Conservation (phyloP, 2,113 vertebrate species). For the Tetraodon nigroviridis region DNA sequence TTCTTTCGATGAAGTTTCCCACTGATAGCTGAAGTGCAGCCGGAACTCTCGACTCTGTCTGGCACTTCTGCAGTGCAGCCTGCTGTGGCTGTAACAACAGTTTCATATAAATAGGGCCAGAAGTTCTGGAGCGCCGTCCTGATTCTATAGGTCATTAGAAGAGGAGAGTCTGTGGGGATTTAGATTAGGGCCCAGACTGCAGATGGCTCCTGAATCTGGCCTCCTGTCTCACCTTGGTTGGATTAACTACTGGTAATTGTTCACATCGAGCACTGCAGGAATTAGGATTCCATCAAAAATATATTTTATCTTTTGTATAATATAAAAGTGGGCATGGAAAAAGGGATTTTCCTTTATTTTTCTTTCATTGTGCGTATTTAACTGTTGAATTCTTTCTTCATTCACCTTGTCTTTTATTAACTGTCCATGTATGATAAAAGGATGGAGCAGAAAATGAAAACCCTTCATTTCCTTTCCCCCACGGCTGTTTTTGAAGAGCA, state of each 20-base stretch:
- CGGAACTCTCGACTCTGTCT: slow-evolving; percentile 27
- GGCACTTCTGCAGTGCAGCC: slow-evolving; percentile 27
- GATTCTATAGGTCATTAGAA: slow-evolving; percentile 29
- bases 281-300: slow-evolving; percentile 41
- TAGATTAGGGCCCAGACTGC: slow-evolving; percentile 52
- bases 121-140: slow-evolving; percentile 22
- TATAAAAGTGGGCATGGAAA: slow-evolving; percentile 43
- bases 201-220: slow-evolving; percentile 51
- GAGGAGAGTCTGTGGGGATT: slow-evolving; percentile 27
- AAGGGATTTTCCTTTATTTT: slow-evolving; percentile 19
- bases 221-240: slow-evolving; percentile 50
- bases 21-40: slow-evolving; percentile 49
- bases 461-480: slow-evolving; percentile 25
- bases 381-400: no score
- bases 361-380: neutral
- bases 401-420: no score
- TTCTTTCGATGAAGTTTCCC: slow-evolving; percentile 33
- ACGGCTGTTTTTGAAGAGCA: slow-evolving; percentile 22
- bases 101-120: slow-evolving; percentile 7
- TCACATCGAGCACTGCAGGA: slow-evolving; percentile 43
- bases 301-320: slow-evolving; percentile 55
- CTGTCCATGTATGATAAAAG: slow-evolving; percentile 5
- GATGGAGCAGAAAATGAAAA: neutral
- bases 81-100: slow-evolving; percentile 27
- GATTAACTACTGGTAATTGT: slow-evolving; percentile 65